Conservation (phyloP, 2,797 vertebrate genomes). For the Alfaro cultratus region DNA sequence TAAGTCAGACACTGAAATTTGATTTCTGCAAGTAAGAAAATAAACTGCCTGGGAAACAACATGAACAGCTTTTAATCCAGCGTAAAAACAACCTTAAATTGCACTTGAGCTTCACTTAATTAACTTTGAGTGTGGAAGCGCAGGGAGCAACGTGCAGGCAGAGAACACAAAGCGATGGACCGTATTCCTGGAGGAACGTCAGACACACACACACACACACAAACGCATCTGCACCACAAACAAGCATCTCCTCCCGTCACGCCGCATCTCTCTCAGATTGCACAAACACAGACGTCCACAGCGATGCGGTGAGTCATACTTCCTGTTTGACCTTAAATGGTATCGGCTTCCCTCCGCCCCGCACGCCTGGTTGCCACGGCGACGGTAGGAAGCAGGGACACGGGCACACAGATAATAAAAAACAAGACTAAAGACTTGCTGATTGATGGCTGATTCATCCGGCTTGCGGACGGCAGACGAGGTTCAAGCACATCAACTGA, state of each 20-base stretch:
- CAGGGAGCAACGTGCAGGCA: slow-evolving; percentile 18
- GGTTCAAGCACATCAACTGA: slow-evolving; percentile 44
- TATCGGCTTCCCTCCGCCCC: slow-evolving; percentile 65
- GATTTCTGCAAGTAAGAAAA: background rate
- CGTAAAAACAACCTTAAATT: slow-evolving; percentile 24
- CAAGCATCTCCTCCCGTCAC: slow-evolving; percentile 30
- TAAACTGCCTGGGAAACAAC: background rate
- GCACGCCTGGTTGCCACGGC: slow-evolving; percentile 73
- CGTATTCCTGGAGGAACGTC: slow-evolving; percentile 43
- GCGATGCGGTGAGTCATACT: slow-evolving; percentile 47
- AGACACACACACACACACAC: slow-evolving; percentile 12
- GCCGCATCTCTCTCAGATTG: slow-evolving; percentile 28
- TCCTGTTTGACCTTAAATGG: slow-evolving; percentile 71
- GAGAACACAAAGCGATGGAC: slow-evolving; percentile 25
- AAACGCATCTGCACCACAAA: slow-evolving; percentile 6
- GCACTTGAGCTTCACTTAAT: slow-evolving; percentile 29
- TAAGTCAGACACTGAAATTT: background rate
- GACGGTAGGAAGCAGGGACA: slow-evolving; percentile 62
- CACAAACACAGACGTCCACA: slow-evolving; percentile 26
- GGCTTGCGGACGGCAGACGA: slow-evolving; percentile 30
- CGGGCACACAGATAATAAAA: slow-evolving; percentile 43
- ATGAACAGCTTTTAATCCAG: slow-evolving; percentile 7
- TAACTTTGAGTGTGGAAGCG: slow-evolving; percentile 13
- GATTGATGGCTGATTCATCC: slow-evolving; percentile 59
- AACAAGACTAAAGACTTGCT: slow-evolving; percentile 47